Percentiles rank a stretch among this genome's conserved stretches.
Evolutionary conservation across 2,888 invertebrate species (phyloP).

Genomic region (Hydriomena furcata): DNA sequence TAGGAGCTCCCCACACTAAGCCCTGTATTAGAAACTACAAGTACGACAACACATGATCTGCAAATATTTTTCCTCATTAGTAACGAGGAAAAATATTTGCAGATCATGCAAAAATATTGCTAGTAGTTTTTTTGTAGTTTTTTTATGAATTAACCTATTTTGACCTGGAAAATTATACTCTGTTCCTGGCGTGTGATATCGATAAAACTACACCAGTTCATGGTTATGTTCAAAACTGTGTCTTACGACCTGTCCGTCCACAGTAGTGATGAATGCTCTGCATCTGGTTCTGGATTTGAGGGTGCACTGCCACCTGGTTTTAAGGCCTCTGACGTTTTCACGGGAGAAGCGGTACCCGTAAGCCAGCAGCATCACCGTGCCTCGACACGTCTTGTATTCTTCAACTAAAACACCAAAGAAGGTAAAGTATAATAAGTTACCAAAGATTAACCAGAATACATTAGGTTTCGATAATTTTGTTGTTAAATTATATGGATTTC

Average conservation of each 20-base stretch:
- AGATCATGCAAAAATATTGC: too few relatives aligned
- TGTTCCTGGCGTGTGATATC: neutral
- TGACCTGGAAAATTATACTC: too few relatives aligned
- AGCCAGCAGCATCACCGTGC: slow-evolving; percentile 40
- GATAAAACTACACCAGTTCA: neutral
- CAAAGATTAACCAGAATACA: neutral
- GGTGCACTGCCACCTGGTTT: slow-evolving; percentile 42
- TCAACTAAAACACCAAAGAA: slow-evolving; percentile 34
- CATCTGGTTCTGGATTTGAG: slow-evolving; percentile 37
- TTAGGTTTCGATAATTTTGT: too few relatives aligned
- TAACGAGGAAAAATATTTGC: too few relatives aligned
- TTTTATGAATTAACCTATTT: too few relatives aligned
- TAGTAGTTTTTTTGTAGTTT: too few relatives aligned
- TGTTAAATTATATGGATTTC: too few relatives aligned
- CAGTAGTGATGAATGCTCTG: slow-evolving; percentile 43
- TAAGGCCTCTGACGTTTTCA: slow-evolving; percentile 33
- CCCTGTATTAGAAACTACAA: too few relatives aligned
- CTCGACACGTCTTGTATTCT: slow-evolving; percentile 37
- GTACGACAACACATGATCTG: too few relatives aligned
- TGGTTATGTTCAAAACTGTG: slow-evolving; percentile 40
- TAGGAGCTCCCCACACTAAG: too few relatives aligned
- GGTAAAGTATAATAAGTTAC: too few relatives aligned
- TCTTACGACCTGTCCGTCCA: slow-evolving; percentile 31
- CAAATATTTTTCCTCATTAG: too few relatives aligned
- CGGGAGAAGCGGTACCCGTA: slow-evolving; percentile 48